Evolutionary conservation across 1,140 invertebrate genomes (phyloP).

Genomic region (Heterodera schachtii): DNA sequence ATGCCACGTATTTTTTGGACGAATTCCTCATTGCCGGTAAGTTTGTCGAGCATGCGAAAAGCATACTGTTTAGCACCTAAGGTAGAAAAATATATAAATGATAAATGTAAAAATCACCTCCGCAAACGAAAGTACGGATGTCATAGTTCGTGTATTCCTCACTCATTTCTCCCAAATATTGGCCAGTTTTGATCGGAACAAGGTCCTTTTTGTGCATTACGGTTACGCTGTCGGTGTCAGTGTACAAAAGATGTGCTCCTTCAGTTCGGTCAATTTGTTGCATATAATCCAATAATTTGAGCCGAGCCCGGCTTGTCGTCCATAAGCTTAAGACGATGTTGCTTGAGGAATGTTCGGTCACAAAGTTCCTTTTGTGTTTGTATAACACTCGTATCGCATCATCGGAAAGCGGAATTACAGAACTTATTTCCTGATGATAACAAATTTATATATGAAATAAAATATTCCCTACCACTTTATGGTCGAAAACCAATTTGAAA

Average conservation of each 20-base stretch:
- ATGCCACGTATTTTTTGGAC: constrained; percentile 1
- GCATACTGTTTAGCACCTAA: constrained; percentile 4
- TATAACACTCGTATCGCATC: neutral
- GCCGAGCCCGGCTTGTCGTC: neutral
- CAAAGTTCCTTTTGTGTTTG: constrained; percentile 4
- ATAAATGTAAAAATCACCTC: neutral
- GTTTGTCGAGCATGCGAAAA: neutral
- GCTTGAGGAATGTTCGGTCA: neutral
- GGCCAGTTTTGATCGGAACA: neutral
- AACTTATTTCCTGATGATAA: neutral
- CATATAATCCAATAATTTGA: neutral
- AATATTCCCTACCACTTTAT: neutral
- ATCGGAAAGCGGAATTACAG: neutral
- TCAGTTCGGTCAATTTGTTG: neutral
- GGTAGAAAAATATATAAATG: neutral
- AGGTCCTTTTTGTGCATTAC: neutral
- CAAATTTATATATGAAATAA: neutral
- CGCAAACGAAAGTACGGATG: neutral
- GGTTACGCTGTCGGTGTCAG: neutral
- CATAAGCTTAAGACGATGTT: neutral
- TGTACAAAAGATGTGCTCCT: neutral
- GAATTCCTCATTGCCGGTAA: neutral
- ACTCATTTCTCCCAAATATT: neutral
- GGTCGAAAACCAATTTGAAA: neutral
- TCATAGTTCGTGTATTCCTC: constrained; percentile 6